Conservation (phyloP, 2,797 vertebrate species). For the Antrozous pallidus region DNA sequence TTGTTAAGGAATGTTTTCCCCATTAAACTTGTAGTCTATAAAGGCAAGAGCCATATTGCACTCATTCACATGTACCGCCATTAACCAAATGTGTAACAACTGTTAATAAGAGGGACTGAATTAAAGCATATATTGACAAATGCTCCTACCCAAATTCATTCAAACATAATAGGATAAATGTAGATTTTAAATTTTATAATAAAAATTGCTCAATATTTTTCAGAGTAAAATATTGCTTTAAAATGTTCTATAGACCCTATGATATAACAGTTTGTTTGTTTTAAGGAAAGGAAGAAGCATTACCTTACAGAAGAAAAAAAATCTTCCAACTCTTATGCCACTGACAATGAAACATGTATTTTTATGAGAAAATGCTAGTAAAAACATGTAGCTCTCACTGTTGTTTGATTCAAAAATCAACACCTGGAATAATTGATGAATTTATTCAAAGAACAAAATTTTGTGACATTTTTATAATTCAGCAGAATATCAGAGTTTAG, state of each 20-base stretch:
- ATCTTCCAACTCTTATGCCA: not conserved
- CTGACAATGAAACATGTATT: not conserved
- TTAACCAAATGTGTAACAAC: not conserved
- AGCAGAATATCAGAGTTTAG: not conserved
- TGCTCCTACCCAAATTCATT: not conserved
- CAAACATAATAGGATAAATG: not conserved
- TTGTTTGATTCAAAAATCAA: not conserved
- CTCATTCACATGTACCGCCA: not conserved
- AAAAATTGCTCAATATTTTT: not conserved
- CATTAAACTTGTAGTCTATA: not conserved
- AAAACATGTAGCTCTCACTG: not conserved
- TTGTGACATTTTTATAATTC: not conserved
- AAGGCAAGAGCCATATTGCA: not conserved
- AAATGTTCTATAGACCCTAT: not conserved
- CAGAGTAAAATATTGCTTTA: not conserved
- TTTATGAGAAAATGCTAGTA: not conserved
- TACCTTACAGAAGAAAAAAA: not conserved
- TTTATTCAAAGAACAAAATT: not conserved
- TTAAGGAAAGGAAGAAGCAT: not conserved
- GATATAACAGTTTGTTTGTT: not conserved
- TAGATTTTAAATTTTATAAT: not conserved
- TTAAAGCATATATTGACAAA: not conserved
- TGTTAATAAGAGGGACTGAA: not conserved
- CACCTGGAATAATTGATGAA: not conserved
- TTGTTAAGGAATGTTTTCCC: not conserved